Evolutionary conservation across 1,140 invertebrate species (phyloP), one percentile per base, ranked within the genome.

Genomic region (Phortica variegata): DNA sequence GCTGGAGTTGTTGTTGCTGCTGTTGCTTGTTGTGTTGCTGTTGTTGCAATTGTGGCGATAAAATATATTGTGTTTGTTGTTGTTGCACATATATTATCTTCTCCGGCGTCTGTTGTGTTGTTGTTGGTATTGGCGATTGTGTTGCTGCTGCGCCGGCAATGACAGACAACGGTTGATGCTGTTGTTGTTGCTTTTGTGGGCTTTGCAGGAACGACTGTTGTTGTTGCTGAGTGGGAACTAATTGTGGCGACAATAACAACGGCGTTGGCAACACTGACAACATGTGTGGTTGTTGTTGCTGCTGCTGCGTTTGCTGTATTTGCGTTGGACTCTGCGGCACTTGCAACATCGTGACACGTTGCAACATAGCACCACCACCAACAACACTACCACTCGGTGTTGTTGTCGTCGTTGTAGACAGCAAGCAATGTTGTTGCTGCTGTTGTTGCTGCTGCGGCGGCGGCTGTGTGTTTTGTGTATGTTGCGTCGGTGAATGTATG

Each of bases 221-320:
- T 13, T 18, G 13, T 45, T 41, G 8, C 19, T 52, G 50, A 34
- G 34, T 47, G 3, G 48, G 33, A 43, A 53, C 17, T 26, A 58
- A 16, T 21, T 65, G 63, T 2, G 68, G 69, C n/a, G 69, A 73
- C 10, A 72, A 20, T 37, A 69, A 40, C 65, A 69, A 66, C 0
- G 65, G 58, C n/a, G 65, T 65, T 0, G 69, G 69, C 20, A 72
- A 23, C 1, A 54, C 59, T 8, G 58, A 61, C 18, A 73, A 38
- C 10, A 73, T 60, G 34, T 69, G 65, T 15, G 60, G 60, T 43
- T 63, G 63, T 29, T 58, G 54, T 36, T 65, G 54, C 18, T 65
- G 62, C 21, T 70, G 20, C 2, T 61, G 49, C 3, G 68, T 65
- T 34, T 31, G 47, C 18, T 13, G 8, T 41, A 29, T 23, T 18